Evolutionary conservation across 1,140 invertebrate genomes (phyloP), one percentile per base, ranked within the genome.

Genomic region (Branchinecta lindahli): DNA sequence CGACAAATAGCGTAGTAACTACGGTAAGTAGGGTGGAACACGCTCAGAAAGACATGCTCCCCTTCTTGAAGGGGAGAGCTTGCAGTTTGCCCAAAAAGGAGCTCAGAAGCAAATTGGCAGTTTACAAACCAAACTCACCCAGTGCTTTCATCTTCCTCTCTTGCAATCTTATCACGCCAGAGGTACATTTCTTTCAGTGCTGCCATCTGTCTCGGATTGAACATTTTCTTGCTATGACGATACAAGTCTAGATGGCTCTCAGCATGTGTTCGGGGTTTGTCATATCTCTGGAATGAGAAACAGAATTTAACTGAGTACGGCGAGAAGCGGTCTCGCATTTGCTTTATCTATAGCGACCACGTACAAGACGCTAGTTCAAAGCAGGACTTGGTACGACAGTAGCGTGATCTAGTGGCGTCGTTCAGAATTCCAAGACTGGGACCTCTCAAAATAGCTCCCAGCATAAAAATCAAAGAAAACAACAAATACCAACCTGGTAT

Each of bases 101-200:
- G 33, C 33, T 33, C 33, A 33, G 33, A 33, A 5, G 33, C 33
- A 5, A 33, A 33, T 33, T 5, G 33, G 33, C 33, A 33, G 33
- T 33, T 33, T 33, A 33, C 33, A 33, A 33, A 1, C 33, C 5
- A 33, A 61, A 74, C 81, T 81, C 78, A 89, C 85, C 82, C 85
- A 15, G 80, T 81, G 77, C 94, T 96, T 78, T 99, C 96, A 79
- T 99, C 96, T 76, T 95, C 86, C 65, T 84, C 75, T 65, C 96
- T 81, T 0, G 95, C 95, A 8, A 87, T 83, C 21, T 79, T 75
- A 79, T 99, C 94, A 67, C 96, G 81, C 96, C 96, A 99, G 33
- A 81, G 81, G 76, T 87, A 96, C 0, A 99, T 77, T 74, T 88
- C 82, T 72, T 86, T 86, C 3, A 98, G 78, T 0, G 93, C 94